A percentile compares a stretch with the other conserved stretches of the same genome.
These are phyloP conservation scores for Panulirus ornatus DNA, from an alignment of 1,140 invertebrate genomes.

Conservation along the genomic window DNA sequence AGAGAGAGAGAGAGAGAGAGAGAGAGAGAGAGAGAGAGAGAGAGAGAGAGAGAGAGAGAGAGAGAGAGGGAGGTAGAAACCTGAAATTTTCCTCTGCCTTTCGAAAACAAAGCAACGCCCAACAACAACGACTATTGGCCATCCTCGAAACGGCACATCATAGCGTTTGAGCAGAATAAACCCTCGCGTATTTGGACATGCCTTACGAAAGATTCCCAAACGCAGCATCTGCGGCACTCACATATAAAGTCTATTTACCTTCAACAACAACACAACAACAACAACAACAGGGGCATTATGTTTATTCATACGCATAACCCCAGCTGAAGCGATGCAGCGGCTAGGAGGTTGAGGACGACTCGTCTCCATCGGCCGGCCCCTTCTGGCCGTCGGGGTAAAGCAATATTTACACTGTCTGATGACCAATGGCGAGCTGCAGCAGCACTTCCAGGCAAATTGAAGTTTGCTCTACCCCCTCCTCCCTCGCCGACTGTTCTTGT, in stretches of 20 bases:
- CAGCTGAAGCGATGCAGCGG: slow-evolving; percentile 64
- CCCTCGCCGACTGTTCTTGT: slow-evolving; percentile 71
- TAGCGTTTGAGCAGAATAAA: slow-evolving; percentile 28
- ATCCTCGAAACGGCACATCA: too few relatives aligned
- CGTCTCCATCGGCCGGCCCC: slow-evolving; percentile 42
- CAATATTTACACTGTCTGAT: slow-evolving; percentile 72
- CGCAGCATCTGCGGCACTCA: slow-evolving; percentile 50
- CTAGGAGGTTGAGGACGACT: slow-evolving; percentile 31
- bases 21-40: too few relatives aligned
- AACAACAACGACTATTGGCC: not conserved
- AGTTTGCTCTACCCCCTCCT: slow-evolving; percentile 67
- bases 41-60: too few relatives aligned
- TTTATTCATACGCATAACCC: slow-evolving; percentile 72
- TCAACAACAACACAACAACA: slow-evolving; percentile 63
- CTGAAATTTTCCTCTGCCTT: not conserved
- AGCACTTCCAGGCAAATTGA: slow-evolving; percentile 73
- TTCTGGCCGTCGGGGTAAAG: slow-evolving; percentile 61
- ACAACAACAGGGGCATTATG: too few relatives aligned
- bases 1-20: too few relatives aligned
- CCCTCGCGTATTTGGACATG: slow-evolving; percentile 41
- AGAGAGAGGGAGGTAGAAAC: too few relatives aligned
- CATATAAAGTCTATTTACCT: slow-evolving; percentile 71
- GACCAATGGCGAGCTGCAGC: slow-evolving; percentile 70
- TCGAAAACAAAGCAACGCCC: slow-evolving; percentile 44
- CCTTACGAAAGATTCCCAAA: slow-evolving; percentile 49